Evolutionary conservation across 1,140 invertebrate species (phyloP).

Genomic region (Musca domestica): DNA sequence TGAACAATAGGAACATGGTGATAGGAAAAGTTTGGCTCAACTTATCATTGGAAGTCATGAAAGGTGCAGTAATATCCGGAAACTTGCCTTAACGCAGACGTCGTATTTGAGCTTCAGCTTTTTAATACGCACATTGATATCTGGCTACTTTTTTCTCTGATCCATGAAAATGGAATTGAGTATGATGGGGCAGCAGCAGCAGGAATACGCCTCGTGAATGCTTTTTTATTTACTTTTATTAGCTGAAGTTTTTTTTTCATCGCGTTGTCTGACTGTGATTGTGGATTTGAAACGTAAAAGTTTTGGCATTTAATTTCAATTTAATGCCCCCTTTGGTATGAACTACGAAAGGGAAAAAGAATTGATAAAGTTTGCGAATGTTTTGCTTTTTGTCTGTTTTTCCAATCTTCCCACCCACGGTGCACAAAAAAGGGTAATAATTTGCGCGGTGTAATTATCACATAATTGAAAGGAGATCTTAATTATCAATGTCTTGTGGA

Average conservation of each 20-base stretch:
- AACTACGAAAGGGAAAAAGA: neutral
- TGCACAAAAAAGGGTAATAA: neutral
- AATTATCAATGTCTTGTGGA: neutral
- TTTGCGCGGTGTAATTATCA: conserved; percentile 16
- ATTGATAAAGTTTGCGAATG: neutral
- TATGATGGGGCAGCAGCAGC: neutral
- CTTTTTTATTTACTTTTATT: conserved; percentile 4
- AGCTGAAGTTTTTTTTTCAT: conserved; percentile 1
- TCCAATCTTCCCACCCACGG: neutral
- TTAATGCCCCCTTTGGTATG: neutral
- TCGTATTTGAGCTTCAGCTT: neutral
- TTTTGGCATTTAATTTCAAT: conserved; percentile 23
- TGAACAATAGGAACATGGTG: neutral
- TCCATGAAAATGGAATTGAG: neutral
- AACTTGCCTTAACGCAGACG: neutral
- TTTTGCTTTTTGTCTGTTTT: conserved; percentile 5
- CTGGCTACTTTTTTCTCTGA: neutral
- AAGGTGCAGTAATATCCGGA: conserved; percentile 14
- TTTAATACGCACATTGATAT: neutral
- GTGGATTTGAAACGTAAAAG: conserved; percentile 15
- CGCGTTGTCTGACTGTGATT: neutral
- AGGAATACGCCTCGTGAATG: neutral
- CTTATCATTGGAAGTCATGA: conserved; percentile 7
- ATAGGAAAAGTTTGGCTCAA: conserved; percentile 9
- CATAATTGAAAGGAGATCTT: conserved; percentile 18